phyloP scores from a whole-genome alignment of 2,113 vertebrate genomes.

The Myotis davidii region DNA sequence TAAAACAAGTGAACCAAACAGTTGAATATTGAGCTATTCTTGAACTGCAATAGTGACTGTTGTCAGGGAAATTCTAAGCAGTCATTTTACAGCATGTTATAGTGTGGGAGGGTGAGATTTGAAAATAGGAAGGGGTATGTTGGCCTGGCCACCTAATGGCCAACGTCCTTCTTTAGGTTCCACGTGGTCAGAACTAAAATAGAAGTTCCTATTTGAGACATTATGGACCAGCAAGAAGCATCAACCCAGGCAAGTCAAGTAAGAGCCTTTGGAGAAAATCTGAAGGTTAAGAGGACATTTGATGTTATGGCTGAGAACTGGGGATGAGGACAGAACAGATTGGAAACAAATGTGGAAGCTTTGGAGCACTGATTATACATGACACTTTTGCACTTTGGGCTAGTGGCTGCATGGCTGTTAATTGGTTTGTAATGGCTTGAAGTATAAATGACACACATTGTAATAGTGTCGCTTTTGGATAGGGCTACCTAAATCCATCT shows the following conservation, averaged over 20 bases:
- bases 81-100: neutral
- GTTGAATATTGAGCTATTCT: neutral
- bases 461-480: neutral
- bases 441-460: neutral
- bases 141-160: neutral
- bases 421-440: neutral
- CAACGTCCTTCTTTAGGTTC: neutral
- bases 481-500: neutral
- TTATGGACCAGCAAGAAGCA: neutral
- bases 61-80: neutral
- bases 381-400: neutral
- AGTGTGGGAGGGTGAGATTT: fast-evolving
- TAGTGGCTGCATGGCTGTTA: neutral
- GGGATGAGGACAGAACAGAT: neutral
- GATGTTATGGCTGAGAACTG: neutral
- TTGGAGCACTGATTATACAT: neutral
- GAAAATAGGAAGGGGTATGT: fast-evolving
- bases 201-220: neutral
- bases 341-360: neutral
- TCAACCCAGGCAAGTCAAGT: neutral
- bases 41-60: neutral
- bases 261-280: neutral
- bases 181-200: neutral
- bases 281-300: neutral
- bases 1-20: neutral